Evolutionary conservation across 2,888 invertebrate species (phyloP), one percentile per base, ranked within the genome.

Genomic region (Drosophila prolongata): DNA sequence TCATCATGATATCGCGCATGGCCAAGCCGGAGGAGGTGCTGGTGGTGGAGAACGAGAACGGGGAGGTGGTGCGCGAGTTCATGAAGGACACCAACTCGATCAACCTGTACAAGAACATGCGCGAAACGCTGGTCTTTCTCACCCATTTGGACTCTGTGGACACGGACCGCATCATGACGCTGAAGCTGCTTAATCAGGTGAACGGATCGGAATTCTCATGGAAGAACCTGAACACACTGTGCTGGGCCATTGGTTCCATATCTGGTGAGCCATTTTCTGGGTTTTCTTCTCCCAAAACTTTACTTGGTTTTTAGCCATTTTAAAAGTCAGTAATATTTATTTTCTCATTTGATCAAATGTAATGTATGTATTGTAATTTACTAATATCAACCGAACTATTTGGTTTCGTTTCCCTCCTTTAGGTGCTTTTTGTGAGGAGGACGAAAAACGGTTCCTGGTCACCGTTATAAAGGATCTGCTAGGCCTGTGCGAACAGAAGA

Each of bases 31-130:
- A 99, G 93, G 99, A 99, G 93, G 99, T 99, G 38, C 94, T 99
- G 71, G 98, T 99, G 49, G 99, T 99, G 43, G 99, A 99, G 93
- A 99, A 99, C 93, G 99, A 99, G 92, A 99, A 99, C 93, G 99
- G 99, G 43, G 99, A 99, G 93, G 98, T 99, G 70, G 99, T 99
- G 10, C 94, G 99, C 75, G 99, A 99, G 92, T 99, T 99, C 92
- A 99, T 99, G 98, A 99, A 99, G 93, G 99, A 99, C 93, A 99
- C 99, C 40, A 99, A 99, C 94, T 97, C 99, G 40, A 99, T 99
- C 88, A 99, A 98, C 93, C 94, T 99, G 91, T 99, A 99, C 93
- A 99, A 99, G 93, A 99, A 98, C 92, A 99, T 99, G 99, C 95
- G 99, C 77, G 99, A 99, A 93, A 98, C 98, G 11, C 93, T 98